Evolutionary conservation across 2,113 vertebrate genomes (phyloP), one percentile per base, ranked within the genome.

Genomic region (Marmota flaviventris): DNA sequence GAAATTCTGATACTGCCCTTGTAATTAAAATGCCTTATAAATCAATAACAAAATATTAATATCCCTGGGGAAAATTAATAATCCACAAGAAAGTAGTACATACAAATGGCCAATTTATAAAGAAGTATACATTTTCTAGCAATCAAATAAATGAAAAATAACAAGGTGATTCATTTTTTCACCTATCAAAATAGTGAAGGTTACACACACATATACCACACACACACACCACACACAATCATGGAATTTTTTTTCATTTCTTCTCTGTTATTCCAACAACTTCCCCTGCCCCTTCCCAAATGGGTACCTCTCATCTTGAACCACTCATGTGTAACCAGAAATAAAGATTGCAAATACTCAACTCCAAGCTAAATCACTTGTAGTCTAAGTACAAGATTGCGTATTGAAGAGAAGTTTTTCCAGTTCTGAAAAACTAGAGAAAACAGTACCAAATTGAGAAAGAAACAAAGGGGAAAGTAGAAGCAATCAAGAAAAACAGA

Each of bases 101-200:
- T 72, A 76, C 3, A 81, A 96, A 79, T 75, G 84, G 16, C 4
- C 58, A 91, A 73, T 70, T 95, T 63, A 94, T 69, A 83, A 89
- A 67, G 58, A 93, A 2, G 12, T 48, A 70, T 42, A 42, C n/a
- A 81, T 70, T 63, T 87, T 78, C 84, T 84, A 79, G 76, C 34
- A 42, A 56, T 90, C 69, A 87, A 58, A 95, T 32, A 91, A 95
- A 97, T 70, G 51, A 69, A 90, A 95, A 77, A 77, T 65, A 77
- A 85, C 17, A 61, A 22, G 12, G 37, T 85, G 67, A 72, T 73
- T 92, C 16, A 51, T 89, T 95, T 94, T 89, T 56, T 34, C 24
- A 83, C 39, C 82, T 85, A 85, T 83, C 76, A 95, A 96, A 94
- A 76, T 56, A 83, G 65, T 42, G 14, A 92, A 78, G 22, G 18